Evolutionary conservation across 2,888 invertebrate genomes (phyloP).

Genomic region (Salpingus planirostris): DNA sequence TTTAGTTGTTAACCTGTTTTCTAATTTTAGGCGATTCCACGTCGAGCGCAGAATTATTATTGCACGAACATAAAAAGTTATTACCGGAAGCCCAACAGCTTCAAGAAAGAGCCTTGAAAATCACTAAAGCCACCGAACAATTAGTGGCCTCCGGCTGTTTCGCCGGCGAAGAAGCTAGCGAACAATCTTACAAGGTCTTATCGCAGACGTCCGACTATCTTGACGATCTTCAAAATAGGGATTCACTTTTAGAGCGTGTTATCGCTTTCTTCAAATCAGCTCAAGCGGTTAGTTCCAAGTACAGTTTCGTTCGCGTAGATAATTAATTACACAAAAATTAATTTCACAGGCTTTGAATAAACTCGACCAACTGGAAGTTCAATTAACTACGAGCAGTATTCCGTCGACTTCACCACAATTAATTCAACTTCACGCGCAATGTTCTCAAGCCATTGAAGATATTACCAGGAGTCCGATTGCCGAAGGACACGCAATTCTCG

Average conservation of each 20-base stretch:
- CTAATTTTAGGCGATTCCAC: slow-evolving; percentile 55
- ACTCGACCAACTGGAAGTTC: slow-evolving; percentile 66
- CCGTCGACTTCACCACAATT: slow-evolving; percentile 57
- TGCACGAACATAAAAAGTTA: slow-evolving; percentile 60
- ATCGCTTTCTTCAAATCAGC: slow-evolving; percentile 63
- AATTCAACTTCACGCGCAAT: slow-evolving; percentile 57
- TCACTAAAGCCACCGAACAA: slow-evolving; percentile 70
- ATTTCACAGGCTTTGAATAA: slow-evolving; percentile 52
- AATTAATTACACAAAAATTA: no score
- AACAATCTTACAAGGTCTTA: slow-evolving; percentile 57
- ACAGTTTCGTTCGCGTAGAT: not conserved
- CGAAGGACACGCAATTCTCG: slow-evolving; percentile 64
- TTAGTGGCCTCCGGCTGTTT: slow-evolving; percentile 61
- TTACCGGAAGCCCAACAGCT: slow-evolving; percentile 63
- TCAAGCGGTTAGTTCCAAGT: slow-evolving; percentile 52
- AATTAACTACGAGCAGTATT: slow-evolving; percentile 56
- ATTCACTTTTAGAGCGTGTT: slow-evolving; percentile 56
- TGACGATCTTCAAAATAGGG: slow-evolving; percentile 60
- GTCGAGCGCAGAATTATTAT: slow-evolving; percentile 55
- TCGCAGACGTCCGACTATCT: slow-evolving; percentile 61
- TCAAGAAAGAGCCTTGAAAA: slow-evolving; percentile 66
- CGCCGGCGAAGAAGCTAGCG: slow-evolving; percentile 58
- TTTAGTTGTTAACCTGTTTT: no score
- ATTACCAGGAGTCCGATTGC: slow-evolving; percentile 58
- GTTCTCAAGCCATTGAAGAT: slow-evolving; percentile 56